phyloP scores from a whole-genome alignment of 2,113 vertebrate species.

The Corythaeola cristata region DNA sequence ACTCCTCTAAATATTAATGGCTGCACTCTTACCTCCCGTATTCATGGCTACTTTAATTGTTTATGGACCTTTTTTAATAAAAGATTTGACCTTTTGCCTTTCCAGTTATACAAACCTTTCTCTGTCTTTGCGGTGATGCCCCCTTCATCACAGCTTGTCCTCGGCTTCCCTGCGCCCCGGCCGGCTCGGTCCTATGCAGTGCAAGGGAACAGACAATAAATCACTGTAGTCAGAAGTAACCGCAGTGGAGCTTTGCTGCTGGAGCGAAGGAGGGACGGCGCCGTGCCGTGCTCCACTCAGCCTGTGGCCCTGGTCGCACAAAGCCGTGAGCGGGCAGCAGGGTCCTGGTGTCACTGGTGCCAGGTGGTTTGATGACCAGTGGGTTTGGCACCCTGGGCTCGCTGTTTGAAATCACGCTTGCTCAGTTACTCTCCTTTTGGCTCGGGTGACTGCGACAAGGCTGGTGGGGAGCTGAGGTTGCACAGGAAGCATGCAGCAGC shows the following conservation, averaged over 20 bases:
- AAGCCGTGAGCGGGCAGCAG: fast-evolving
- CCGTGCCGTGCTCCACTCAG: fast-evolving
- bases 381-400: not conserved
- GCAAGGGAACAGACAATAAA: not conserved
- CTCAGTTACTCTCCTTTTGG: not conserved
- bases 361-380: not conserved
- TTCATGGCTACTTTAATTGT: not conserved
- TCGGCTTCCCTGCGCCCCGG: fast-evolving
- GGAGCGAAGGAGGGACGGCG: not conserved
- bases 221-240: not conserved
- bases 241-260: not conserved
- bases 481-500: not conserved
- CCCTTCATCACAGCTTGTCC: not conserved
- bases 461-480: not conserved
- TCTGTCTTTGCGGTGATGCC: not conserved
- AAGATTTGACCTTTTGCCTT: constrained; percentile 27
- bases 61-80: constrained; percentile 15
- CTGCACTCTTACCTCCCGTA: not conserved
- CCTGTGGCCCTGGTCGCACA: not conserved
- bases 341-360: not conserved
- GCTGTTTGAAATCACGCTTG: not conserved
- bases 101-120: constrained; percentile 13
- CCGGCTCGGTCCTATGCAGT: fast-evolving
- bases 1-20: constrained; percentile 44
- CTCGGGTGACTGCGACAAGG: not conserved